Evolutionary conservation across 2,888 invertebrate genomes (phyloP).

Genomic region (Pandemis corylana): DNA sequence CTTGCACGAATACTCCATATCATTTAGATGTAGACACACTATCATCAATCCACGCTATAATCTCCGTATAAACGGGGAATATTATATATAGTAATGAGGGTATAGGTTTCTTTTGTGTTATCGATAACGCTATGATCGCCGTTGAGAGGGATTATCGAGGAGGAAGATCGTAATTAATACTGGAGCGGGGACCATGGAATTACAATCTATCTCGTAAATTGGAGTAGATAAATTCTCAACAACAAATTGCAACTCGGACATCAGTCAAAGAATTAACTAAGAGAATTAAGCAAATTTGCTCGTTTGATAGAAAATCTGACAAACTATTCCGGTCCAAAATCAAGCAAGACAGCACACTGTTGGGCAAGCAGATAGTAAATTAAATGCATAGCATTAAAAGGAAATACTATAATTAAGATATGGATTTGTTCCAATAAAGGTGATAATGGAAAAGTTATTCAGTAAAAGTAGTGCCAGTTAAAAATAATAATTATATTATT

Average conservation of each 20-base stretch:
- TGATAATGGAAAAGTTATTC: too few relatives aligned
- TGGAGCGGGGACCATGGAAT: constrained; percentile 8
- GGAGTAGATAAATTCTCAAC: not conserved
- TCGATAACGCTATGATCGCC: constrained; percentile 16
- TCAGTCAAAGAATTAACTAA: too few relatives aligned
- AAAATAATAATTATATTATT: too few relatives aligned
- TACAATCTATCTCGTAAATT: not conserved
- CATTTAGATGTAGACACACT: not conserved
- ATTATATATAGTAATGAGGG: constrained; percentile 2
- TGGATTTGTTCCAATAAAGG: too few relatives aligned
- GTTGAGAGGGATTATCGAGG: constrained; percentile 20
- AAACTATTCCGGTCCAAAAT: too few relatives aligned
- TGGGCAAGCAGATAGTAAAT: too few relatives aligned
- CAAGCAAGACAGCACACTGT: too few relatives aligned
- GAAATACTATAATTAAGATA: too few relatives aligned
- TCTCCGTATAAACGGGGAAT: not conserved
- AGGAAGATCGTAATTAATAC: constrained; percentile 24
- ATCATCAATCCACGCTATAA: not conserved
- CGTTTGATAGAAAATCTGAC: too few relatives aligned
- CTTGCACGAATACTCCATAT: constrained; percentile 1
- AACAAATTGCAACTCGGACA: not conserved
- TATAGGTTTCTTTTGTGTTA: constrained; percentile 17
- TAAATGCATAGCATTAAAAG: too few relatives aligned
- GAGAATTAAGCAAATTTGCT: too few relatives aligned
- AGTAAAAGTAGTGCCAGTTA: too few relatives aligned